Evolutionary conservation across 1,140 invertebrate genomes (phyloP), one percentile per base, ranked within the genome.

Genomic region (Temnothorax nylanderi): DNA sequence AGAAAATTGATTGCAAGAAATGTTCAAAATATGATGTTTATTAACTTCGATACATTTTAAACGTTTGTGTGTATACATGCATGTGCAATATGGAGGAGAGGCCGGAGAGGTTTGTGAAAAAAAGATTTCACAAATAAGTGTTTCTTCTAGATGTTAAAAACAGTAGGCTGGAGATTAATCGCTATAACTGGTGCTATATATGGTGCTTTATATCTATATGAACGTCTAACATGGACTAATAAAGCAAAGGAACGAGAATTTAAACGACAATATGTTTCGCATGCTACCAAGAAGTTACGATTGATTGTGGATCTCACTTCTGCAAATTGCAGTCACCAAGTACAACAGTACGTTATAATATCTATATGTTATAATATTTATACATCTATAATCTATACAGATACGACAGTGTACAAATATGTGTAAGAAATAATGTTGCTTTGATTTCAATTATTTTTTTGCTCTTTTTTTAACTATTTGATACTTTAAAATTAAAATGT

Each of bases 281-380:
- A 99, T 96, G 99, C 99, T 51, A 98, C 98, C 44, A 97, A 98
- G 92, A 99, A 99, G 96, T 96, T 99, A 67, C 96, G 98, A 92
- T 97, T 99, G 84, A 99, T 99, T 93, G 98, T 99, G 16, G 99
- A 99, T 95, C 96, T 99, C 49, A 99, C 99, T 21, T 99, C 99
- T 65, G 98, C 98, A 34, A 99, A 99, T 95, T 99, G 99, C 95
- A 99, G 99, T 95, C 98, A 99, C 94, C 99, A 99, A 97, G 99
- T 99, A 88, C 98, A 99, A 95, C 98, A 99, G 98, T 98, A 93
- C 97, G 97, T 97, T 60, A 21, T 67, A 34, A 51, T 16, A 44
- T 26, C 0, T 26, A 37, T 37, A 2, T 37, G 2, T 37, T 26
- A 26, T 26, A 26, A 44, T 26, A 51, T 26, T 60, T 32, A 11